These are phyloP conservation scores for Sus cebifrons DNA, from an alignment of 2,797 vertebrate genomes.

Conservation along the genomic window DNA sequence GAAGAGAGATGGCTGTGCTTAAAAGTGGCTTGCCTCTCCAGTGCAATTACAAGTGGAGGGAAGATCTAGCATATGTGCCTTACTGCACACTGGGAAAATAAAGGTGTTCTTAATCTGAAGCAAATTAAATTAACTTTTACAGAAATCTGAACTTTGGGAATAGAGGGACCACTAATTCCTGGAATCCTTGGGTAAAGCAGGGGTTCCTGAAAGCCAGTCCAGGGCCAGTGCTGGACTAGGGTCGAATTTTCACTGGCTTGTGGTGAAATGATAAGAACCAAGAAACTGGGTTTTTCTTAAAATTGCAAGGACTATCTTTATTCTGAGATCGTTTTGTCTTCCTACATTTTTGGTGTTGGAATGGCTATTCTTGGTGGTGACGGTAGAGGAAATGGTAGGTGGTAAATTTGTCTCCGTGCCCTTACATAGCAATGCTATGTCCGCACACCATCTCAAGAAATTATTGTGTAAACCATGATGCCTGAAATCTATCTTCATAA, in stretches of 20 bases:
- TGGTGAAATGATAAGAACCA: neutral
- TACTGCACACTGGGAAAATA: neutral
- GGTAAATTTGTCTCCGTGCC: neutral
- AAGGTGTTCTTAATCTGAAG: neutral
- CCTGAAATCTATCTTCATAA: neutral
- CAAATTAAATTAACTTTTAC: neutral
- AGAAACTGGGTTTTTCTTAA: neutral
- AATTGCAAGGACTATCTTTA: neutral
- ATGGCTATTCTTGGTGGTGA: neutral
- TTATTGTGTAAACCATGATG: neutral
- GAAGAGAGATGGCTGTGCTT: neutral
- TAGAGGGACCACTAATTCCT: neutral
- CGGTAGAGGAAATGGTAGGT: neutral
- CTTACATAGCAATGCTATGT: neutral
- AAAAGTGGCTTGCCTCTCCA: neutral
- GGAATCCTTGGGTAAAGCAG: neutral
- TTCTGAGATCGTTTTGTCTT: neutral
- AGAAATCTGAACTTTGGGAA: constrained; percentile 12
- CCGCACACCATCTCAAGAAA: neutral
- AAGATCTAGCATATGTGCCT: neutral
- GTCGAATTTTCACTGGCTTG: neutral
- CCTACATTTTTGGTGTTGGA: neutral
- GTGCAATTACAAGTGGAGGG: neutral
- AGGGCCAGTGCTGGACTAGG: neutral
- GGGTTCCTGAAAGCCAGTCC: neutral